Conservation (phyloP, 2,113 vertebrate genomes). For the Ciconia maguari region DNA sequence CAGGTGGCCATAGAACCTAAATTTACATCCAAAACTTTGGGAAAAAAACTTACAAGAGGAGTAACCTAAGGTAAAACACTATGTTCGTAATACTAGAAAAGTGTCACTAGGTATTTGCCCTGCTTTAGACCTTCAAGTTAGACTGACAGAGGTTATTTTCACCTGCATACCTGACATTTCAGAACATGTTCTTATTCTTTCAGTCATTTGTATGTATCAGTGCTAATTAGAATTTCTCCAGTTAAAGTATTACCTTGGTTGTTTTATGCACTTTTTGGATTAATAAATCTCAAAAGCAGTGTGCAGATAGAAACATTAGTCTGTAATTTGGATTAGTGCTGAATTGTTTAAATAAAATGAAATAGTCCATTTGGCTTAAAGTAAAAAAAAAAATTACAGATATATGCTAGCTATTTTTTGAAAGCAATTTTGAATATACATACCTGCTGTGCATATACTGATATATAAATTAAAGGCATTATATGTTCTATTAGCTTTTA, state of each 20-base stretch:
- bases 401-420: neutral
- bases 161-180: constrained; percentile 30
- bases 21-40: neutral
- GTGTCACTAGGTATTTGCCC: neutral
- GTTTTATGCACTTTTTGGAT: neutral
- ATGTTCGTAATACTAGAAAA: neutral
- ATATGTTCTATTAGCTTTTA: neutral
- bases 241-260: neutral
- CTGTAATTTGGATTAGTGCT: neutral
- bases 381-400: neutral
- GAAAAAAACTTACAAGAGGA: neutral
- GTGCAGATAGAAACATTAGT: neutral
- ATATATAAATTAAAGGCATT: neutral
- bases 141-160: neutral
- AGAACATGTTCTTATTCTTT: neutral
- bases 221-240: neutral
- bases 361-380: neutral
- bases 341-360: neutral
- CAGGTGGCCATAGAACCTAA: neutral
- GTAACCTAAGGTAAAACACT: neutral
- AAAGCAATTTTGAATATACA: neutral
- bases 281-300: neutral
- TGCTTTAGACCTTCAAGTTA: neutral
- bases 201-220: neutral
- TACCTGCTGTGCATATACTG: neutral